Conservation (phyloP, 2,797 vertebrate species). For the Lindbergichthys nudifrons region DNA sequence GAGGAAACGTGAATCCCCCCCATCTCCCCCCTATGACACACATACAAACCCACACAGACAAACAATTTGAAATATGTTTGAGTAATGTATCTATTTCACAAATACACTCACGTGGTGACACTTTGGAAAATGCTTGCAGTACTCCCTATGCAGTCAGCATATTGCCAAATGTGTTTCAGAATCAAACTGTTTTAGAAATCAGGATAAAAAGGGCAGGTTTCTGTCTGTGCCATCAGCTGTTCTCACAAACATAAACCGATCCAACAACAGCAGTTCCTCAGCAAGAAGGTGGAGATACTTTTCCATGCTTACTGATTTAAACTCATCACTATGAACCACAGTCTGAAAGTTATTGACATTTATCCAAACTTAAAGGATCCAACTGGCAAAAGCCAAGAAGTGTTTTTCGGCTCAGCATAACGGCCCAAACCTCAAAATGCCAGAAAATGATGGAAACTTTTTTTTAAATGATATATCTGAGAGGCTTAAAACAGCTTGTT, state of each 20-base stretch:
- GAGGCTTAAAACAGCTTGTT: too few species aligned
- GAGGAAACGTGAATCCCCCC: slow-evolving; percentile 35
- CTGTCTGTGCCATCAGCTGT: slow-evolving; percentile 17
- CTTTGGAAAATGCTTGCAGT: not conserved
- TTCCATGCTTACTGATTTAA: not conserved
- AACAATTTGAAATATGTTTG: too few species aligned
- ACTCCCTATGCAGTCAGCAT: too few species aligned
- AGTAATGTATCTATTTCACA: not conserved
- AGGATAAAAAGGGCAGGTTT: not conserved
- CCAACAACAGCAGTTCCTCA: not conserved
- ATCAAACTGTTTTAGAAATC: not conserved
- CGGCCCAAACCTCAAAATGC: too few species aligned
- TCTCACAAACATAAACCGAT: not conserved
- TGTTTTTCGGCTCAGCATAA: too few species aligned
- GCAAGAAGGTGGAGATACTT: not conserved
- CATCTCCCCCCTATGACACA: not conserved
- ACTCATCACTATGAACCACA: too few species aligned
- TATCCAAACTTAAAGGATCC: too few species aligned
- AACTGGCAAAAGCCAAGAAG: too few species aligned
- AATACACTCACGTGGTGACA: not conserved
- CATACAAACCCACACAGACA: slow-evolving; percentile 12
- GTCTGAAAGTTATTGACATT: too few species aligned
- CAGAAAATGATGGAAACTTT: too few species aligned
- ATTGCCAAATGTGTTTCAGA: not conserved
- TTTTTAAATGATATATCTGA: too few species aligned